Base-by-base conservation (phyloP, 2,113 vertebrate genomes). In the Zonotrichia leucophrys region DNA sequence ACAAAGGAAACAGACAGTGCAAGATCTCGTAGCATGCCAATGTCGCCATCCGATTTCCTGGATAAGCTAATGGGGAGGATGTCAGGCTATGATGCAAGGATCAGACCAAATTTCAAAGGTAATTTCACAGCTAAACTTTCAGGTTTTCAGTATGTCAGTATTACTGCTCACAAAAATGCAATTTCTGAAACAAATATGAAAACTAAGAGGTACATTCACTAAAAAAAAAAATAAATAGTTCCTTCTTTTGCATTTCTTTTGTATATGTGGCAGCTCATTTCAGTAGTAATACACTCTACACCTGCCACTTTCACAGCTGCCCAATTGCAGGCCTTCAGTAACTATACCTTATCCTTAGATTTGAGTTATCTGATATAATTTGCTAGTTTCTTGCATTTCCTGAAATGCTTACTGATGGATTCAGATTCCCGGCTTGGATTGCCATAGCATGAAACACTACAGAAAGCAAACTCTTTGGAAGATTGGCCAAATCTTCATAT, bases 91-190 rank as follows among this genome's bases (percentile, higher is more conserved):
- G 99, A 99, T 60, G 99, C 99, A 73, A 98, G 99, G 96, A 99
- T 99, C 95, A 97, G 99, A 97, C 99, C 99, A 25, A 99, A 99
- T 94, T 99, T 99, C 92, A 99, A 99, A 99, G 99, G 99, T 99
- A 98, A 97, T 50, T 95, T 63, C 70, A 86, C 75, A 49, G 21
- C 41, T 81, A 67, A 83, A 31, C 9, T 76, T 52, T 41, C 22
- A 52, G 3, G 2, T 59, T 87, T 84, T 92, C 5, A 24, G 12
- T 64, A 68, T 64, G 77, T 86, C 28, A 41, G 3, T 73, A n/a
- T 89, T 75, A 42, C 19, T 77, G 30, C 28, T 90, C 18, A 44
- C 7, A 56, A 6, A 66, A 75, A 60, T 30, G 24, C 6, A 53
- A 19, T 25, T 79, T 69, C 49, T 94, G 67, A n/a, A 82, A 85